Conservation (phyloP, 2,888 invertebrate genomes). For the Tenthredo livida region DNA sequence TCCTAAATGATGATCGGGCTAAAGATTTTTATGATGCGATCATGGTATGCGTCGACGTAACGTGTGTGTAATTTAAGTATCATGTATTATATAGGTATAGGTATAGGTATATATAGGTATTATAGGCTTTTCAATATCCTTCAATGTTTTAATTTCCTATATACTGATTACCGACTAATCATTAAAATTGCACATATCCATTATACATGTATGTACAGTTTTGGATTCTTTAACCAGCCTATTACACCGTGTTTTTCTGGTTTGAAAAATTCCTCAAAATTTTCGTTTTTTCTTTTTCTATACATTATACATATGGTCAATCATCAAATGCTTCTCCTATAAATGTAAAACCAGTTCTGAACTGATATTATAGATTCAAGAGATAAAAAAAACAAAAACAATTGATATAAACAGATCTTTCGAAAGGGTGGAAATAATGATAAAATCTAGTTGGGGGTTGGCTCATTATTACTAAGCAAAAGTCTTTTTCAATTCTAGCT, state of each 20-base stretch:
- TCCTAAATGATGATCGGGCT: neutral
- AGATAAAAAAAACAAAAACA: no score
- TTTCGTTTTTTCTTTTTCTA: no score
- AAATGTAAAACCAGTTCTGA: no score
- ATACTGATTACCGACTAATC: neutral
- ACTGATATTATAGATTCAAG: no score
- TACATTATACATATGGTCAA: no score
- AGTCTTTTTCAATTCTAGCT: no score
- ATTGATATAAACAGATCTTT: no score
- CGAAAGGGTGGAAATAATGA: no score
- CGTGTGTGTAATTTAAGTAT: neutral
- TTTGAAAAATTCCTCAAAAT: no score
- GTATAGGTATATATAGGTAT: neutral
- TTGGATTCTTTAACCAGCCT: neutral
- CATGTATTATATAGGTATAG: slow-evolving; percentile 12
- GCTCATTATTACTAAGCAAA: no score
- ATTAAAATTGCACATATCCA: slow-evolving; percentile 26
- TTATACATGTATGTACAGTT: slow-evolving; percentile 34
- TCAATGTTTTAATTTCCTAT: neutral
- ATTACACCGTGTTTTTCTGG: neutral
- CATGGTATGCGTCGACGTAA: neutral
- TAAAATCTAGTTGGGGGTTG: no score
- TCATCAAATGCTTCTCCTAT: no score
- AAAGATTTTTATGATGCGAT: slow-evolving; percentile 6
- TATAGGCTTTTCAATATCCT: neutral